Percentiles rank a stretch among this genome's conserved stretches.
Conservation (phyloP, 2,113 vertebrate species). For the rabbit (Oryctolagus cuniculus) region mOryCun1.1 NC_091435.1:57833001-57833500, state of each 20-base stretch:
- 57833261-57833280: constrained; percentile 5
- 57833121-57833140: too few species aligned
- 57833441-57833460: neutral
- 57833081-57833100: too few species aligned
- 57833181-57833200: neutral
- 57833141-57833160: too few species aligned
- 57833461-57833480: neutral
- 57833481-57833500: constrained; percentile 1
- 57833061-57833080: too few species aligned
- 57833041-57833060: too few species aligned
- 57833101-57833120: too few species aligned
- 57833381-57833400: constrained; percentile 21
- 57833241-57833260: neutral
- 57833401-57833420: constrained; percentile 53
- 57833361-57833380: constrained; percentile 12
- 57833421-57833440: constrained; percentile 42
- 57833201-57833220: neutral
- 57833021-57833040: too few species aligned
- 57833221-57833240: neutral
- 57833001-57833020: too few species aligned
- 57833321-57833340: neutral
- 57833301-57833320: neutral
- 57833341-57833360: constrained; percentile 16
- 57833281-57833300: neutral
- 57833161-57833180: too few species aligned